Evolutionary conservation across 2,113 vertebrate species (phyloP).

Genomic region (Channa maculata): DNA sequence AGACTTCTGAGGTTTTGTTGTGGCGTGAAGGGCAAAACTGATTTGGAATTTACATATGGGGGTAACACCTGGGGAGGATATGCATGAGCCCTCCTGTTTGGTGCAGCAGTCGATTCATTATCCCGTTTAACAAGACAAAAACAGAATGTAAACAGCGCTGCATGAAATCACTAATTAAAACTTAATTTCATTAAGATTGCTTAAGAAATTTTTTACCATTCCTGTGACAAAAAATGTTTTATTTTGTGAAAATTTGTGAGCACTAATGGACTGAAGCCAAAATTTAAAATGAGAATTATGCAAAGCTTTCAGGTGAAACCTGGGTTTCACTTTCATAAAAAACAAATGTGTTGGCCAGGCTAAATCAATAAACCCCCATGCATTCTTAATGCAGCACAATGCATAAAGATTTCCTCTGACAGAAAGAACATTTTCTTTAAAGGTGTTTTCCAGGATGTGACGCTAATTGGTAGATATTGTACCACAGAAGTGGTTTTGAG

Average conservation of each 20-base stretch:
- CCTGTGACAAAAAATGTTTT: conserved; percentile 29
- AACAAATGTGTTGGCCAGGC: background rate
- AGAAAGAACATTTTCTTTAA: background rate
- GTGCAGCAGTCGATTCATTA: conserved; percentile 35
- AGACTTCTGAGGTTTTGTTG: background rate
- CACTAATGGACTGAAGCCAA: conserved; percentile 18
- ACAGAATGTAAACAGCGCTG: conserved; percentile 39
- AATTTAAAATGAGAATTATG: conserved; percentile 7
- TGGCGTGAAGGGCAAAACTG: conserved; percentile 19
- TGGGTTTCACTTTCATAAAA: conserved; percentile 17
- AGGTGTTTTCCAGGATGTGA: background rate
- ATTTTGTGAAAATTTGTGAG: background rate
- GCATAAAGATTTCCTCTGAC: conserved; percentile 24
- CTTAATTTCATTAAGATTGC: conserved; percentile 65
- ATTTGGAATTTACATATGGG: conserved; percentile 38
- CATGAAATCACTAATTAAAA: conserved; percentile 64
- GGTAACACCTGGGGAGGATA: conserved; percentile 34
- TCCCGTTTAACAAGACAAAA: conserved; percentile 52
- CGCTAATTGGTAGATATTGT: background rate
- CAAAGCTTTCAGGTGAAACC: background rate
- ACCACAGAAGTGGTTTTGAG: background rate
- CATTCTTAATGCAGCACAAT: conserved; percentile 25
- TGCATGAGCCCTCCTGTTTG: conserved; percentile 9
- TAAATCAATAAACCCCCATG: conserved; percentile 32
- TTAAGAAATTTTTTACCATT: conserved; percentile 64